phyloP scores from a whole-genome alignment of 37 sponge, comb jelly and placozoan species.

The Eunapius fragilis region DNA sequence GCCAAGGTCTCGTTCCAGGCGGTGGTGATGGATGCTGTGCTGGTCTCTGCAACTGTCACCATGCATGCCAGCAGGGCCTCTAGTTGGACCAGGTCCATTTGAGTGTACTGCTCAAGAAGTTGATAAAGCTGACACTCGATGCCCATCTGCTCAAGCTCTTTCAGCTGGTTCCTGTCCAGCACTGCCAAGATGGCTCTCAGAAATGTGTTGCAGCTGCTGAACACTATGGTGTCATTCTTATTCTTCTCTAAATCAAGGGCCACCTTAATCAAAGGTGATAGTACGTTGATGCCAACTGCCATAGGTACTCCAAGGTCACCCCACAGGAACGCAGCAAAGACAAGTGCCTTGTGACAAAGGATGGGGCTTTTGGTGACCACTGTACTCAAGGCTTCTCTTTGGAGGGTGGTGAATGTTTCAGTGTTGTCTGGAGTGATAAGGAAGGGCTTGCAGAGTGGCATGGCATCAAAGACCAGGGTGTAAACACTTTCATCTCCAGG shows the following conservation, averaged over 20 bases:
- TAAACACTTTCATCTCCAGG: background rate
- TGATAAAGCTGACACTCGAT: slow-evolving; percentile 9
- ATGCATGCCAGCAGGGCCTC: slow-evolving; percentile 32
- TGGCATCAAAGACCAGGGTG: background rate
- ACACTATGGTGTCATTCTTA: background rate
- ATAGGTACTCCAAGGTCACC: slow-evolving; percentile 2
- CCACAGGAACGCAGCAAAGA: background rate
- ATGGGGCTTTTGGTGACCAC: background rate
- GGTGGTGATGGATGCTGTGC: background rate
- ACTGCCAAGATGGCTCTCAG: slow-evolving; percentile 14
- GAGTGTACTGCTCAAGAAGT: slow-evolving; percentile 20
- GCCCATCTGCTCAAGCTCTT: slow-evolving; percentile 27
- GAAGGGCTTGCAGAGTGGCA: background rate
- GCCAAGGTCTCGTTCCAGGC: slow-evolving; percentile 15
- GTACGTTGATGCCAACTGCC: slow-evolving; percentile 8
- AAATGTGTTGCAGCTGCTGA: slow-evolving; percentile 8
- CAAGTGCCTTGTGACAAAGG: background rate
- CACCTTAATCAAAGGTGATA: slow-evolving; percentile 17
- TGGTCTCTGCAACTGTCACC: slow-evolving; percentile 24
- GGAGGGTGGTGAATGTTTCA: background rate
- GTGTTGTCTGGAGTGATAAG: background rate
- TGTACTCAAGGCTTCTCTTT: background rate
- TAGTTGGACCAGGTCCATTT: slow-evolving; percentile 9
- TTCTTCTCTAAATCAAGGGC: slow-evolving; percentile 13
- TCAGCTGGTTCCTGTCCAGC: slow-evolving; percentile 27